A percentile compares a stretch with the other conserved stretches of the same genome.
These are phyloP conservation scores for Andrena cerasifolii DNA, from an alignment of 1,140 invertebrate species.

Conservation along the genomic window DNA sequence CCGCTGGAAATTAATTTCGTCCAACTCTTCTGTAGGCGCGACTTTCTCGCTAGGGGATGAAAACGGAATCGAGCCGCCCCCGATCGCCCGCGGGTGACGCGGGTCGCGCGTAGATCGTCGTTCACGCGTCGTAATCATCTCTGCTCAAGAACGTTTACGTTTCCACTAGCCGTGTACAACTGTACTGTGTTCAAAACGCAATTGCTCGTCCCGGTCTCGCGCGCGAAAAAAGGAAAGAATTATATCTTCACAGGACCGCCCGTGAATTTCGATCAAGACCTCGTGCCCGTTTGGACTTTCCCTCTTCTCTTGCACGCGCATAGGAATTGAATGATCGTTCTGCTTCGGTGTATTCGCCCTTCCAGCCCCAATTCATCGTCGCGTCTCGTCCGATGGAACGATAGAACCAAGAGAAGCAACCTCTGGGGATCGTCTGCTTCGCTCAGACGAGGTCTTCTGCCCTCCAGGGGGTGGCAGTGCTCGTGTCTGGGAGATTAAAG, in stretches of 20 bases:
- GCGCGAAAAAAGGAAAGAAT: no score
- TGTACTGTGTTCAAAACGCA: slow-evolving; percentile 20
- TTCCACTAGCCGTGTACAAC: not conserved
- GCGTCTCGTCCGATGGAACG: not conserved
- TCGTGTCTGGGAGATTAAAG: not conserved
- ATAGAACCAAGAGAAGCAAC: not conserved
- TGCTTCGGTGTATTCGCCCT: not conserved
- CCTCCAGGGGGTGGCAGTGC: not conserved
- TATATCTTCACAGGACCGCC: no score
- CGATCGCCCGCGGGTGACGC: not conserved
- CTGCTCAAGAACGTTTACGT: slow-evolving; percentile 8
- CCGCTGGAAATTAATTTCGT: not conserved
- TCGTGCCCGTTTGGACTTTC: no score
- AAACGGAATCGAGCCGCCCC: no score
- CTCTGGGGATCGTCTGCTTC: not conserved
- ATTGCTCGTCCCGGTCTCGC: not conserved
- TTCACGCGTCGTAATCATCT: not conserved
- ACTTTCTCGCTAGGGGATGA: no score
- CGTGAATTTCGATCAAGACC: no score
- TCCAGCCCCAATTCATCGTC: no score
- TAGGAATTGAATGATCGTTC: slow-evolving; percentile 36
- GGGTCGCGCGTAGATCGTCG: not conserved
- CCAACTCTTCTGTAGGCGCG: no score
- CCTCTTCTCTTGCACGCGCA: not conserved
- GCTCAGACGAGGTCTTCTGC: not conserved